Evolutionary conservation across 2,888 invertebrate species (phyloP).

Genomic region (Drosophila villosipedis): DNA sequence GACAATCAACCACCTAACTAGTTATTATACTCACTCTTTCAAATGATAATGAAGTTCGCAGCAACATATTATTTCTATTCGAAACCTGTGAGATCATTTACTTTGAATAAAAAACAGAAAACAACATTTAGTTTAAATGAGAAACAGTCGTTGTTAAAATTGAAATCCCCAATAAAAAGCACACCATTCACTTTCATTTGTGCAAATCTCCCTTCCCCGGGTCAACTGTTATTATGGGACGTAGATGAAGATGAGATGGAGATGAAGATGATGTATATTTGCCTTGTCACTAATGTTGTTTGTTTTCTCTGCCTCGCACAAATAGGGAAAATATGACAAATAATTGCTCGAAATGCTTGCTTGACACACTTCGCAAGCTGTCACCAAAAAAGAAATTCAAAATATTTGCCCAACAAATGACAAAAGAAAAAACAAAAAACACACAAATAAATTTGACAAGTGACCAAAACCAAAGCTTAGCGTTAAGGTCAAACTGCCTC

Average conservation of each 20-base stretch:
- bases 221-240: slow-evolving; percentile 50
- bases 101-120: slow-evolving; percentile 18
- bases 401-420: slow-evolving; percentile 40
- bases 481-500: slow-evolving; percentile 28
- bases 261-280: slow-evolving; percentile 46
- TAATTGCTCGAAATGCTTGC: slow-evolving; percentile 72
- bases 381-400: slow-evolving; percentile 47
- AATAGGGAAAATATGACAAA: slow-evolving; percentile 74
- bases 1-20: neutral
- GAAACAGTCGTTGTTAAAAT: slow-evolving; percentile 31
- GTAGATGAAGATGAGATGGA: slow-evolving; percentile 48
- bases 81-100: slow-evolving; percentile 32
- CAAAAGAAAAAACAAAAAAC: slow-evolving; percentile 14
- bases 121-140: slow-evolving; percentile 42
- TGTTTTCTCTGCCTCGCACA: slow-evolving; percentile 63
- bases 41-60: neutral
- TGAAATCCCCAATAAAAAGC: slow-evolving; percentile 16
- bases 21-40: neutral
- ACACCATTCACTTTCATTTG: slow-evolving; percentile 74
- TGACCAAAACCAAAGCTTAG: slow-evolving; percentile 44
- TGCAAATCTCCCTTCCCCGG: slow-evolving; percentile 54
- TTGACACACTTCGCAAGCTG: slow-evolving; percentile 72
- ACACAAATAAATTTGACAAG: slow-evolving; percentile 41
- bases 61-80: slow-evolving; percentile 10
- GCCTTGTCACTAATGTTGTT: slow-evolving; percentile 75